Evolutionary conservation across 2,113 vertebrate genomes (phyloP).

Genomic region (Stomatorhinus ivindoensis): DNA sequence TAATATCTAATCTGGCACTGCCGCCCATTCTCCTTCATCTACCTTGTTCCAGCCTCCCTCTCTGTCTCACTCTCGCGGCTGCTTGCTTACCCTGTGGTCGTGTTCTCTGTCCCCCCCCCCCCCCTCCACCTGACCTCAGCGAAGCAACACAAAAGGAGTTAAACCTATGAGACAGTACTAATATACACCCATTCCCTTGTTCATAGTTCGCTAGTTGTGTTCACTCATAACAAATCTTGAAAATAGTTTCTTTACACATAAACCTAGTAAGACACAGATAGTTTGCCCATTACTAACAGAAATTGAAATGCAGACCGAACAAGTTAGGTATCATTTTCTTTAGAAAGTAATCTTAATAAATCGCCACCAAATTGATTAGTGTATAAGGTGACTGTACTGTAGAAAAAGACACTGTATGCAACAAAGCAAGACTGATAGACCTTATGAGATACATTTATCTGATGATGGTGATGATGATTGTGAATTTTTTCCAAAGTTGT

Average conservation of each 20-base stretch:
- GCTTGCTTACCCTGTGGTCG: conserved; percentile 76
- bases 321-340: not conserved
- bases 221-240: not conserved
- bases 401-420: not conserved
- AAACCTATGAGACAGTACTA: not conserved
- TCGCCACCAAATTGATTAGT: not conserved
- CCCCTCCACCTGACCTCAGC: not conserved
- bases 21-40: conserved; percentile 50
- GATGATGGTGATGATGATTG: not conserved
- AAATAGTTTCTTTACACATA: not conserved
- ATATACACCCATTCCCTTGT: not conserved
- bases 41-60: not conserved
- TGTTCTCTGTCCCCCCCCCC: not conserved
- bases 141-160: not conserved
- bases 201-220: not conserved
- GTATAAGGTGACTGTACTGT: not conserved
- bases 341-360: not conserved
- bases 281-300: not conserved
- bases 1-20: conserved; percentile 90
- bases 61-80: conserved; percentile 75
- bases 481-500: not conserved
- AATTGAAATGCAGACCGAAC: not conserved
- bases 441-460: not conserved
- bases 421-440: not conserved
- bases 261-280: not conserved